phyloP scores from a whole-genome alignment of 2,888 invertebrate species.

The Zaprionus bogoriensis region DNA sequence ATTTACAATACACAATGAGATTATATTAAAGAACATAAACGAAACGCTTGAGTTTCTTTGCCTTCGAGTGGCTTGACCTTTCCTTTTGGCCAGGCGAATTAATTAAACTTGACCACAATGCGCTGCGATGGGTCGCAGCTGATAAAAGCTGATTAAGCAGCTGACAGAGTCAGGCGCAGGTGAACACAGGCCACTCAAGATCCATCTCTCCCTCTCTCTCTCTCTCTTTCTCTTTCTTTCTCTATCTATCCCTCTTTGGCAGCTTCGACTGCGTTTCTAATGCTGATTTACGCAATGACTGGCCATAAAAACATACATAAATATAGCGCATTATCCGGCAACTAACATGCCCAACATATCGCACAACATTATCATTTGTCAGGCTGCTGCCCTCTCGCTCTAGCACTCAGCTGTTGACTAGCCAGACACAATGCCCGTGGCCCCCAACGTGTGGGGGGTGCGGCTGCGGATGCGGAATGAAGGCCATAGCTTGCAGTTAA shows the following conservation, averaged over 20 bases:
- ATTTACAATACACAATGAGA: constrained; percentile 12
- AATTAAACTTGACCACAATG: constrained; percentile 50
- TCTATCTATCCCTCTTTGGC: no score
- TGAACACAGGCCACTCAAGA: not conserved
- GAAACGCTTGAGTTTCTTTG: constrained; percentile 13
- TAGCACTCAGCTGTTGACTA: constrained; percentile 5
- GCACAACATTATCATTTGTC: constrained; percentile 63
- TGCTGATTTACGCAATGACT: constrained; percentile 53
- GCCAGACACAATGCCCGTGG: constrained; percentile 25
- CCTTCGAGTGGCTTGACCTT: constrained; percentile 1
- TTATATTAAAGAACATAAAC: constrained; percentile 36
- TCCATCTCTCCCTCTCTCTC: not conserved
- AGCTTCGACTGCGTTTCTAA: constrained; percentile 26
- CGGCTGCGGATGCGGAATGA: constrained; percentile 10
- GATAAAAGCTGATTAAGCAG: constrained; percentile 47
- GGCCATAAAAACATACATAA: constrained; percentile 47
- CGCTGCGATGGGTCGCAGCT: constrained; percentile 46
- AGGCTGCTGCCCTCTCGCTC: constrained; percentile 10
- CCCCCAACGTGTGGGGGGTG: not conserved
- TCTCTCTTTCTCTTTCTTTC: not conserved
- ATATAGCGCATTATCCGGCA: constrained; percentile 52
- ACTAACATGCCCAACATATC: constrained; percentile 55
- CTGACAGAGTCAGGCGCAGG: constrained; percentile 50
- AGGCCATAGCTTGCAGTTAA: constrained; percentile 47
- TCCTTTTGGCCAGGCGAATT: constrained; percentile 21